These are phyloP conservation scores for Zaprionus nigranus DNA, from an alignment of 1,140 invertebrate species.

Conservation along the genomic window DNA sequence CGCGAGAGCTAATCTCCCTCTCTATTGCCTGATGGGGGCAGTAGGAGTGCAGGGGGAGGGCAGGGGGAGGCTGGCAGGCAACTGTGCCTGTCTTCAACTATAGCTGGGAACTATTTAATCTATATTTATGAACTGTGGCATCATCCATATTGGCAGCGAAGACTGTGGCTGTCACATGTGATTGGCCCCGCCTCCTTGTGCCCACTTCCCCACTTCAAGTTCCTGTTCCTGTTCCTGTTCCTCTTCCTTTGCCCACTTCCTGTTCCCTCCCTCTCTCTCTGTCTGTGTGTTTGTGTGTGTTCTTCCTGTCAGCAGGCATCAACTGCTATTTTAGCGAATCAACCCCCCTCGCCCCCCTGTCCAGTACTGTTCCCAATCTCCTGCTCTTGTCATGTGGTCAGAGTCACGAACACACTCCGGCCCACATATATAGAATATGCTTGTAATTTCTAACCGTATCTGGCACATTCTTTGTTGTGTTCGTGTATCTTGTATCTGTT, in stretches of 20 bases:
- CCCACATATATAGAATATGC: constrained; percentile 3
- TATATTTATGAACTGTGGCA: constrained; percentile 71
- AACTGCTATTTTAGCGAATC: constrained; percentile 58
- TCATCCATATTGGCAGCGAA: constrained; percentile 1
- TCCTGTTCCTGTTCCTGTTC: background rate
- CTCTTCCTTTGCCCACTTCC: background rate
- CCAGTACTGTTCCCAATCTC: background rate
- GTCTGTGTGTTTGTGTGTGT: background rate
- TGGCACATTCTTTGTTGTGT: constrained; percentile 5
- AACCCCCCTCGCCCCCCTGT: constrained; percentile 1
- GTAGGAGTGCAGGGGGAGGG: no score
- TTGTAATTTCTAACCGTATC: constrained; percentile 24
- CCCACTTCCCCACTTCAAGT: background rate
- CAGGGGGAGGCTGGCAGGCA: no score
- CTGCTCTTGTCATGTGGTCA: constrained; percentile 41
- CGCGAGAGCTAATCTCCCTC: no score
- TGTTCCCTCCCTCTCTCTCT: background rate
- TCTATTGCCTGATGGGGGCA: no score
- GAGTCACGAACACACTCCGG: constrained; percentile 33
- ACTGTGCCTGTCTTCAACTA: background rate
- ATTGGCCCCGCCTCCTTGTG: constrained; percentile 13
- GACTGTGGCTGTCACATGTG: constrained; percentile 32
- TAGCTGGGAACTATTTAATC: constrained; percentile 39
- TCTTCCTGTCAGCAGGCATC: constrained; percentile 61
- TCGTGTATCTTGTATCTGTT: constrained; percentile 20